Percentiles rank a stretch among this genome's conserved stretches.
Conservation (phyloP, 2,888 invertebrate species). For the Nebria brevicollis region DNA sequence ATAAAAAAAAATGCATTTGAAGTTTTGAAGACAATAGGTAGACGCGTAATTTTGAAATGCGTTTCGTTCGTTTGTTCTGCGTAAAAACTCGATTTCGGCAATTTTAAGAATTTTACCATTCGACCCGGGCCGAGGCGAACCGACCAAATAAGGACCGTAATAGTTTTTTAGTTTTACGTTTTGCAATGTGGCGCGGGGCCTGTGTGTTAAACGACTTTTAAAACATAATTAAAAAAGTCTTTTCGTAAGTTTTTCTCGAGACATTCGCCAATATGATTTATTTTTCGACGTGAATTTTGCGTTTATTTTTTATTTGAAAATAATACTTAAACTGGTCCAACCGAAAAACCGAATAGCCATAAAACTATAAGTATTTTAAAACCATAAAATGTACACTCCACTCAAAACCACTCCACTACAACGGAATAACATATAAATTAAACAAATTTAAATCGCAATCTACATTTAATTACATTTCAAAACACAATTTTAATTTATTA, state of each 20-base stretch:
- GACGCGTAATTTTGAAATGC: neutral
- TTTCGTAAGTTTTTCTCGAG: constrained; percentile 42
- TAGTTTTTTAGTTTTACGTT: constrained; percentile 16
- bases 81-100: constrained; percentile 29
- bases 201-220: constrained; percentile 47
- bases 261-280: constrained; percentile 59
- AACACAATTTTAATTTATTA: no score
- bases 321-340: constrained; percentile 62
- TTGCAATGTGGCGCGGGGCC: constrained; percentile 7
- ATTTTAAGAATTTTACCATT: constrained; percentile 35
- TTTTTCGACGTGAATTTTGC: constrained; percentile 59
- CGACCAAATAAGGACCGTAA: constrained; percentile 32
- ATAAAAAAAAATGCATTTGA: no score
- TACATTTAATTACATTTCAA: no score
- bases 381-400: constrained; percentile 45
- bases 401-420: constrained; percentile 21
- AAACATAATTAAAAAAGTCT: constrained; percentile 60
- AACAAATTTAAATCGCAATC: neutral
- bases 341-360: constrained; percentile 54
- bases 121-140: neutral
- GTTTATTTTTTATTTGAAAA: constrained; percentile 58
- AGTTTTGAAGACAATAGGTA: constrained; percentile 34
- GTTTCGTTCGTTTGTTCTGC: constrained; percentile 28
- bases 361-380: constrained; percentile 44
- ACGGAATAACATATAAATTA: neutral